phyloP scores from a whole-genome alignment of 2,113 vertebrate genomes.

The Protobothrops mucrosquamatus region DNA sequence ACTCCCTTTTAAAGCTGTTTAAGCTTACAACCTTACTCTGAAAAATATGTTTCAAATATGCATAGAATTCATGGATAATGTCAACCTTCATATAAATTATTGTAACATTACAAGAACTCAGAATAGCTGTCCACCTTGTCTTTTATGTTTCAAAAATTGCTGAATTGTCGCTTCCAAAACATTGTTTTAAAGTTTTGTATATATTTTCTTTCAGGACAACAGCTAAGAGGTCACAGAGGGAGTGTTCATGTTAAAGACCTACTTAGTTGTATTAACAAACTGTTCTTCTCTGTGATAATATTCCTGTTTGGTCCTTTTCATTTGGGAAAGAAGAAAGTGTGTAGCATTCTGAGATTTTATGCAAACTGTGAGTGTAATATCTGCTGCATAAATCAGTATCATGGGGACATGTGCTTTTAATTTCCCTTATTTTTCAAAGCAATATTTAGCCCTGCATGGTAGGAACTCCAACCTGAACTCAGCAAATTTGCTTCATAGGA shows the following conservation, averaged over 20 bases:
- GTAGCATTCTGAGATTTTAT: neutral
- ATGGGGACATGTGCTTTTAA: neutral
- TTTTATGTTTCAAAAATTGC: neutral
- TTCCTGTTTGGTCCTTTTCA: neutral
- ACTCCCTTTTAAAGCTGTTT: neutral
- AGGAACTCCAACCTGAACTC: neutral
- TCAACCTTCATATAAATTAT: neutral
- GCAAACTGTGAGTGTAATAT: neutral
- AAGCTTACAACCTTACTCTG: neutral
- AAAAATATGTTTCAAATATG: neutral
- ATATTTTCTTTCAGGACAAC: neutral
- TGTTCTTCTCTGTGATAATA: neutral
- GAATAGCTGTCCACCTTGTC: constrained; percentile 1
- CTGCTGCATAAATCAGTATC: neutral
- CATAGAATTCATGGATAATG: neutral
- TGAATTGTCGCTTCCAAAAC: neutral
- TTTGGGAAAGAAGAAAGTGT: neutral
- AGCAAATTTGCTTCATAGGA: neutral
- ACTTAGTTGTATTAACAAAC: neutral
- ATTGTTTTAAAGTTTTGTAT: neutral
- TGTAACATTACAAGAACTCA: neutral
- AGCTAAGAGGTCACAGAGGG: neutral
- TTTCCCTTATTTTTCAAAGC: neutral
- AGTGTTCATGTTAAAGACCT: neutral
- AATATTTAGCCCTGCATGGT: neutral